Evolutionary conservation across 2,797 vertebrate species (phyloP).

Genomic region (Echeneis naucrates): DNA sequence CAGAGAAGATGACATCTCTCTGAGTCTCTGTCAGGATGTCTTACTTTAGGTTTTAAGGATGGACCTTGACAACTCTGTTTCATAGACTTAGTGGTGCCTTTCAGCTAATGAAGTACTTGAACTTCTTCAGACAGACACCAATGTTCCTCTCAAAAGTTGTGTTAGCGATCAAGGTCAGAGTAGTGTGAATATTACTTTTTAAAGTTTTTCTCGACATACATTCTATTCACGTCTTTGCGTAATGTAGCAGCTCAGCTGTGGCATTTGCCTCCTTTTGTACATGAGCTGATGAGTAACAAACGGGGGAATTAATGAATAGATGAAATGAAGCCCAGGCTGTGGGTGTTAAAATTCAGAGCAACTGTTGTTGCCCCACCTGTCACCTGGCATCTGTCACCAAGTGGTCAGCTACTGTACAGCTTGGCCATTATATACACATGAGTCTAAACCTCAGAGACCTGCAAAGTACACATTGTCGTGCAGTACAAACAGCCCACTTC

Average conservation of each 20-base stretch:
- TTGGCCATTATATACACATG: constrained; percentile 63
- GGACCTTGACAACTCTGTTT: constrained; percentile 27
- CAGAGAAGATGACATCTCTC: constrained; percentile 1
- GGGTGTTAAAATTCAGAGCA: constrained; percentile 44
- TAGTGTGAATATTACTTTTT: background rate
- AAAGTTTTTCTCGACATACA: background rate
- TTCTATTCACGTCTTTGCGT: background rate
- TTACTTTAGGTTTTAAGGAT: constrained; percentile 44
- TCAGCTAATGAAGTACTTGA: constrained; percentile 40
- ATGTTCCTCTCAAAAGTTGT: background rate
- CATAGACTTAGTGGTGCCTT: constrained; percentile 39
- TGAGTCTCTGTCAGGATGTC: constrained; percentile 40
- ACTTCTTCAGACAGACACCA: constrained; percentile 5
- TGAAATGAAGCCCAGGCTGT: constrained; percentile 25
- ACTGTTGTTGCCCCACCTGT: constrained; percentile 51
- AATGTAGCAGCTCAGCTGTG: background rate
- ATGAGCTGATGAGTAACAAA: constrained; percentile 34
- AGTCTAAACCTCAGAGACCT: constrained; percentile 58
- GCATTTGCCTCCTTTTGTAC: constrained; percentile 9
- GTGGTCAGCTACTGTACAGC: constrained; percentile 74
- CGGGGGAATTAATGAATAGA: too few species aligned
- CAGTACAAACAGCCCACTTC: constrained; percentile 70
- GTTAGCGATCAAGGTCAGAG: background rate
- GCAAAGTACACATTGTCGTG: constrained; percentile 72
- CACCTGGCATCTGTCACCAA: constrained; percentile 67